Base-by-base conservation (phyloP, 2,888 invertebrate genomes). In the Gnatocerus cornutus region DNA sequence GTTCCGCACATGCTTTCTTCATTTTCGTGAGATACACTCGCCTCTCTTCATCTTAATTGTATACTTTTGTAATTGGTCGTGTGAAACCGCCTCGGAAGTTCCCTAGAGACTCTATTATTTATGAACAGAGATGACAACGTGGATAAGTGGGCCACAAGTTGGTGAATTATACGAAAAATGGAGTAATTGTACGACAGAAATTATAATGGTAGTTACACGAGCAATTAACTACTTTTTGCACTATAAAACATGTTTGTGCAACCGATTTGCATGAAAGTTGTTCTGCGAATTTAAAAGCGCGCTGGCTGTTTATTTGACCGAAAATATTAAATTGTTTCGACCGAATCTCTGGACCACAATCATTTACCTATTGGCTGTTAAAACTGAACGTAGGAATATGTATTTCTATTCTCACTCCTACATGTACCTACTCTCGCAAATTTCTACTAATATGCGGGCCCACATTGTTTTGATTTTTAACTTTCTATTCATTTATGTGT, bases 11-110 rank as follows among this genome's bases (percentile, higher is more conserved):
- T 66, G 66, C 66, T 66, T 66, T 66, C 66, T 66, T 66, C 50
- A 66, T 66, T 66, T 66, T 66, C 66, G 58, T 66, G 66, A 66
- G 66, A 66, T 56, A 56, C 39, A 16, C 12, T 3, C 12, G 43
- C 13, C 27, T 16, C 12, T 62, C 33, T 61, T 12, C 37, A 50
- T 33, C 43, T 43, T 43, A 37, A 61, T 43, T 61, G 46, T 13
- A 30, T 5, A 46, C 45, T 64, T 55, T 55, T 45, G 64, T 66
- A 58, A 66, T 56, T 58, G 58, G 48, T 66, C 66, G 66, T 66
- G 66, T 41, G 66, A 66, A 66, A 48, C 6, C n/a, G 12, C 66
- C 8, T 50, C 16, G 30, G 10, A 14, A n/a, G 39, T 66, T 66
- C 66, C 50, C 58, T 66, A 48, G 56, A 58, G 58, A 63, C 48